These are phyloP conservation scores for Notarius quadriscutis DNA, from an alignment of 2,113 vertebrate genomes.

Conservation along the genomic window DNA sequence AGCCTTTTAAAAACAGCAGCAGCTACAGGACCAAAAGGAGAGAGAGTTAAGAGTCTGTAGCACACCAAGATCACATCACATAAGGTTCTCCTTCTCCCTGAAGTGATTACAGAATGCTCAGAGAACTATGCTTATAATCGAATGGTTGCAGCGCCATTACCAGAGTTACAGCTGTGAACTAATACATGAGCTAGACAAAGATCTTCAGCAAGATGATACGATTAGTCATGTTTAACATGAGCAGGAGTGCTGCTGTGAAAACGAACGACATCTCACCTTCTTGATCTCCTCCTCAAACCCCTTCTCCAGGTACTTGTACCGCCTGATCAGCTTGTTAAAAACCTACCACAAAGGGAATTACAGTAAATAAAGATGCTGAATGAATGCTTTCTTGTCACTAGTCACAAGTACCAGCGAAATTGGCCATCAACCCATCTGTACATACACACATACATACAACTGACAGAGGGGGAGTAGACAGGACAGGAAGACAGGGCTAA, in stretches of 20 bases:
- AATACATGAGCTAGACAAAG: not conserved
- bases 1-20: constrained; percentile 97
- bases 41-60: too few relatives aligned
- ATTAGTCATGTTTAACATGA: not conserved
- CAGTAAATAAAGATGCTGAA: not conserved
- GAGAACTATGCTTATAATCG: not conserved
- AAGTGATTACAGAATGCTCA: not conserved
- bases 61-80: not conserved
- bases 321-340: constrained; percentile 99
- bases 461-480: too few relatives aligned
- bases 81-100: not conserved
- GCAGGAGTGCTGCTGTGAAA: too few relatives aligned
- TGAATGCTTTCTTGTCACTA: not conserved
- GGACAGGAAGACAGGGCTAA: too few relatives aligned
- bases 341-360: constrained; percentile 72
- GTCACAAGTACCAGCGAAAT: too few relatives aligned
- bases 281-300: constrained; percentile 99
- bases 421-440: too few relatives aligned
- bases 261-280: constrained; percentile 77
- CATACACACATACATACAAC: too few relatives aligned
- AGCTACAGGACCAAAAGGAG: constrained; percentile 70
- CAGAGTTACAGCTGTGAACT: not conserved
- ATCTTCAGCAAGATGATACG: not conserved
- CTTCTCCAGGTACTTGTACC: constrained; percentile 99
- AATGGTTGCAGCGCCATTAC: not conserved